These are phyloP conservation scores for Drosophila dives DNA, from an alignment of 2,888 invertebrate genomes.

Conservation along the genomic window DNA sequence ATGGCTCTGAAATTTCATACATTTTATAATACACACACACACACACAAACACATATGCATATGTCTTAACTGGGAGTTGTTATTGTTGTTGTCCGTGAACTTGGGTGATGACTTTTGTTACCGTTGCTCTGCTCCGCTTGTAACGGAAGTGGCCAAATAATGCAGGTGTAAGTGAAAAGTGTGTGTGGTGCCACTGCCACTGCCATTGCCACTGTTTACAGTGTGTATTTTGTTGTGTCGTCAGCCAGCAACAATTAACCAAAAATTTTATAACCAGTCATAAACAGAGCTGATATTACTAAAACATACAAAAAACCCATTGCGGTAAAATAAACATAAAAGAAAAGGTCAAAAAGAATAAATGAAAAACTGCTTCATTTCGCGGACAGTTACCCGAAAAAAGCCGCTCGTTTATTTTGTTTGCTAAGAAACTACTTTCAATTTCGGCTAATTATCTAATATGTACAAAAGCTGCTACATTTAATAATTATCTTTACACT, in stretches of 20 bases:
- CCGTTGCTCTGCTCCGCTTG: slow-evolving; percentile 50
- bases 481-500: not conserved
- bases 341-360: slow-evolving; percentile 14
- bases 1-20: slow-evolving; percentile 74
- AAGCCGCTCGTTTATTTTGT: not conserved
- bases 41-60: slow-evolving; percentile 17
- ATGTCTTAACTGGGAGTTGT: not conserved
- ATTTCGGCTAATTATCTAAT: not conserved
- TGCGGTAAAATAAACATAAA: slow-evolving; percentile 11
- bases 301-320: slow-evolving; percentile 13
- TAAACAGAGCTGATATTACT: slow-evolving; percentile 23
- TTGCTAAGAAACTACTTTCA: slow-evolving; percentile 23
- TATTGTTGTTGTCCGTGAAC: slow-evolving; percentile 69
- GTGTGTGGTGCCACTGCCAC: slow-evolving; percentile 76
- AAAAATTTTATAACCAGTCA: slow-evolving; percentile 59
- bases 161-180: slow-evolving; percentile 29
- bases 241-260: slow-evolving; percentile 31
- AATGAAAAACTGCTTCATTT: slow-evolving; percentile 16
- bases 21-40: slow-evolving; percentile 39
- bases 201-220: slow-evolving; percentile 9
- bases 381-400: slow-evolving; percentile 6
- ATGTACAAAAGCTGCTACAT: not conserved
- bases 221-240: slow-evolving; percentile 33
- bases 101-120: slow-evolving; percentile 73
- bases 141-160: slow-evolving; percentile 66